phyloP scores from a whole-genome alignment of 1,140 invertebrate genomes.

The Zaprionus vittiger region DNA sequence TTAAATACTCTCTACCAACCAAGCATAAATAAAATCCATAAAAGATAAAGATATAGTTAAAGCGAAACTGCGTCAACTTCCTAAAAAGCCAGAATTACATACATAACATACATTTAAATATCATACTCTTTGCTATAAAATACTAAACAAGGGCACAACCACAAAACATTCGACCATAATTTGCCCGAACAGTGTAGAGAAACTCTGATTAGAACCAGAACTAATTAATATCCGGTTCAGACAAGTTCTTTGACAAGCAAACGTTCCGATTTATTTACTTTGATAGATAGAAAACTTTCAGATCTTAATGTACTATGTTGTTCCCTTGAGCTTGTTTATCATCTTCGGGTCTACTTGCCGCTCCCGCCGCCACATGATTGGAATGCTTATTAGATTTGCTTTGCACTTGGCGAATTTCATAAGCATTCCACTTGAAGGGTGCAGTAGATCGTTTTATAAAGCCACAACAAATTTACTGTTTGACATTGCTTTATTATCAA shows the following conservation, averaged over 20 bases:
- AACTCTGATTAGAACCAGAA: neutral
- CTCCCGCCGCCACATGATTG: neutral
- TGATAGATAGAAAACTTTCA: neutral
- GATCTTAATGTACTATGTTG: neutral
- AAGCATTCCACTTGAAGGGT: neutral
- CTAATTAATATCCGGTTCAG: constrained; percentile 10
- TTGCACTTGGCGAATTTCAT: constrained; percentile 3
- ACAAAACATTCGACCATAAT: neutral
- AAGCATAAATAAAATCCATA: constrained; percentile 49
- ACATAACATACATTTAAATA: neutral
- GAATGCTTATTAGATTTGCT: neutral
- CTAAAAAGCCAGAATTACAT: neutral
- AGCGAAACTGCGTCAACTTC: neutral
- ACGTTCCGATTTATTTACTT: neutral
- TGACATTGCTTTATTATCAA: constrained; percentile 47
- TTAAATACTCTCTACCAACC: constrained; percentile 22
- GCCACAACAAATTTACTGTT: constrained; percentile 22
- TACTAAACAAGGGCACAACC: constrained; percentile 26
- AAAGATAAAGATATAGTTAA: constrained; percentile 29
- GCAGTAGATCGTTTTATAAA: neutral
- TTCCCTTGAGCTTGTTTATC: neutral
- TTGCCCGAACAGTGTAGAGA: neutral
- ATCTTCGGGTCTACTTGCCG: neutral
- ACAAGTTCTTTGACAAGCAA: constrained; percentile 7
- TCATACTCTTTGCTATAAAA: constrained; percentile 18